Conservation (phyloP, 64 coral and sea anemone species). For the Pocillopora verrucosa region DNA sequence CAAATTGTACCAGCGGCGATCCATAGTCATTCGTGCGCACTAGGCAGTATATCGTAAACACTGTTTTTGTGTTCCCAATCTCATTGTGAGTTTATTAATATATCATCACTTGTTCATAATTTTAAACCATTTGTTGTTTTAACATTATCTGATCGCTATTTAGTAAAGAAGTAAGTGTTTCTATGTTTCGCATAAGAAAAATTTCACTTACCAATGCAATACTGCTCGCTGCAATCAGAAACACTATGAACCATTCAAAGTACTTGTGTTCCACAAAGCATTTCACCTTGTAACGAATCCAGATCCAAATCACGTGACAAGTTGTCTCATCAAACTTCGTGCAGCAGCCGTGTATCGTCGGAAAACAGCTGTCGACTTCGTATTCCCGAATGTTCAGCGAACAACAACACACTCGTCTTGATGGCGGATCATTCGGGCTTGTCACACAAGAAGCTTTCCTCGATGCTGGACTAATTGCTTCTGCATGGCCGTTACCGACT, state of each 20-base stretch:
- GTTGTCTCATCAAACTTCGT: not conserved
- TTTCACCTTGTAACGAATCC: conserved; percentile 65
- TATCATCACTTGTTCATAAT: too few relatives aligned
- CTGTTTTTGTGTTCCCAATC: not conserved
- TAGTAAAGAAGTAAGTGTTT: not conserved
- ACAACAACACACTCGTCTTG: conserved; percentile 15
- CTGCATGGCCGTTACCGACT: conserved; percentile 6
- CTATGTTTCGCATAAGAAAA: not conserved
- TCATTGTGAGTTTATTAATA: not conserved
- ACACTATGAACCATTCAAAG: conserved; percentile 93
- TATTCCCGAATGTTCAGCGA: conserved; percentile 3
- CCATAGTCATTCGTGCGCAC: too few relatives aligned
- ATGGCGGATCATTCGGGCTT: not conserved
- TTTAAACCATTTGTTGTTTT: too few relatives aligned
- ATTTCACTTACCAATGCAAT: conserved; percentile 80
- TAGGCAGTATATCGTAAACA: too few relatives aligned
- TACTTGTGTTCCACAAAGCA: conserved; percentile 73
- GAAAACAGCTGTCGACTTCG: conserved; percentile 65
- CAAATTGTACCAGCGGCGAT: too few relatives aligned
- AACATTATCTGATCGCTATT: too few relatives aligned
- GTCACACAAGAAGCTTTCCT: not conserved
- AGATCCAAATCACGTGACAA: conserved; percentile 52
- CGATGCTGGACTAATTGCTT: not conserved
- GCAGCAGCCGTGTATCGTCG: conserved; percentile 24
- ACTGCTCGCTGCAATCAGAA: conserved; percentile 82